Percentiles rank a stretch among this genome's conserved stretches.
These are phyloP conservation scores for Dichetophora obliterata DNA, from an alignment of 2,888 invertebrate genomes.

Conservation along the genomic window DNA sequence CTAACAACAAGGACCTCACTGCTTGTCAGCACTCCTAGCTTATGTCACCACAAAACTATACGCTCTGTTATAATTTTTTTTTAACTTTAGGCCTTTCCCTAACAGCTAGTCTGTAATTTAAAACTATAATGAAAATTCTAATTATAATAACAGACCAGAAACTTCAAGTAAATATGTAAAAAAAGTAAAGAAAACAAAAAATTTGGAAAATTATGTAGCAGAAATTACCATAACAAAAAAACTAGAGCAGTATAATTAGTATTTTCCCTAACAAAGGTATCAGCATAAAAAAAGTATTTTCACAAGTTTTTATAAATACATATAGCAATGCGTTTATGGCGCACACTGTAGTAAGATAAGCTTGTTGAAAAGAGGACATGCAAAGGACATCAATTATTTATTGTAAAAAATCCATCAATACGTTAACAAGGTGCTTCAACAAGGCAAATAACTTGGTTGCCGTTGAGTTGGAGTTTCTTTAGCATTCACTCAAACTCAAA, in stretches of 20 bases:
- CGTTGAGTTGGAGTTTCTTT: background rate
- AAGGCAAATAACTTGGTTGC: background rate
- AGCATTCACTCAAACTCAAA: background rate
- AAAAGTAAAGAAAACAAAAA: background rate
- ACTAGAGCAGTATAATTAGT: conserved; percentile 13
- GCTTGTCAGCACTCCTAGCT: conserved; percentile 1
- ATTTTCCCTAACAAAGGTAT: conserved; percentile 29
- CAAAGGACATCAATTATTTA: conserved; percentile 28
- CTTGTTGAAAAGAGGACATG: conserved; percentile 13
- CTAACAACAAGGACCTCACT: too few relatives aligned
- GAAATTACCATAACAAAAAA: background rate
- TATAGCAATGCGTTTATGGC: too few relatives aligned
- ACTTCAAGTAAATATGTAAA: background rate
- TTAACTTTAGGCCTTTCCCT: background rate
- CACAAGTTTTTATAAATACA: background rate
- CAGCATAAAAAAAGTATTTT: conserved; percentile 9
- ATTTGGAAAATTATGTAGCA: background rate
- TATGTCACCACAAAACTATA: conserved; percentile 26
- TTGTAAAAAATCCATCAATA: background rate
- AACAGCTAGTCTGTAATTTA: conserved; percentile 18
- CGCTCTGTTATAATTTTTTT: background rate
- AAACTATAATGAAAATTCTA: conserved; percentile 20
- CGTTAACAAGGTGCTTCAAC: conserved; percentile 29
- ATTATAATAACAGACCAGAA: conserved; percentile 23
- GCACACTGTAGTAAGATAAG: background rate